Evolutionary conservation across 2,888 invertebrate species (phyloP), one percentile per base, ranked within the genome.

Genomic region (Dynastes maya): DNA sequence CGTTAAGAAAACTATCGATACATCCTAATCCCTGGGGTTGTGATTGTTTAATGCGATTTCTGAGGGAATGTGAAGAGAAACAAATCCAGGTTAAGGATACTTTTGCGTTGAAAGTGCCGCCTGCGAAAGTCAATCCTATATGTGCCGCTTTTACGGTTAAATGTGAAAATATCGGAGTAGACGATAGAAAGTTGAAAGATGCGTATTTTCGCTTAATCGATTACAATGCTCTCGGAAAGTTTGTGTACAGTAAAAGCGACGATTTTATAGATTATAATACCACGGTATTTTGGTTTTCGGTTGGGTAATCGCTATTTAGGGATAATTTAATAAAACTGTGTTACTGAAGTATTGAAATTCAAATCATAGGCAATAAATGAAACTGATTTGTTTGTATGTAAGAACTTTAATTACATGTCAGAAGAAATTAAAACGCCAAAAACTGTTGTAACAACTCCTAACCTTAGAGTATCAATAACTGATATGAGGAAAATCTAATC

Each of bases 1-100:
- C 9, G 5, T 72, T 72, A 13, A 61, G 27, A 22, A 37, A 45
- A 6, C 37, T 72, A 45, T 40, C 61, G 27, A 68, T 61, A 49
- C 27, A 72, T 22, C 72, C 72, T 2, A 72, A 72, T 37, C 72
- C 72, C 2, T 72, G 40, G 58, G 27, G 22, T 9, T 72, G 72
- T 16, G 11, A 16, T 8, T 72, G 72, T 72, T 61, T 72, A 13
- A 4, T 16, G n/a, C 13, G 22, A 40, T 72, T 72, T 72, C 27
- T 22, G 72, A 61, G 16, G 16, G 22, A 8, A 72, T 22, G 58
- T 58, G 0, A 72, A 72, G 58, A 72, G 9, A 22, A 22, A 22
- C 22, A 22, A 22, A 22, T 22, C 22, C 22, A 22, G 22, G 13
- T 16, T 8, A 27, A 5, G 1, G 22, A 61, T 11, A 72, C 22